Percentiles rank a stretch among this genome's conserved stretches.
These are phyloP conservation scores for Latrodectus geometricus DNA, from an alignment of 1,140 invertebrate genomes.

Conservation along the genomic window DNA sequence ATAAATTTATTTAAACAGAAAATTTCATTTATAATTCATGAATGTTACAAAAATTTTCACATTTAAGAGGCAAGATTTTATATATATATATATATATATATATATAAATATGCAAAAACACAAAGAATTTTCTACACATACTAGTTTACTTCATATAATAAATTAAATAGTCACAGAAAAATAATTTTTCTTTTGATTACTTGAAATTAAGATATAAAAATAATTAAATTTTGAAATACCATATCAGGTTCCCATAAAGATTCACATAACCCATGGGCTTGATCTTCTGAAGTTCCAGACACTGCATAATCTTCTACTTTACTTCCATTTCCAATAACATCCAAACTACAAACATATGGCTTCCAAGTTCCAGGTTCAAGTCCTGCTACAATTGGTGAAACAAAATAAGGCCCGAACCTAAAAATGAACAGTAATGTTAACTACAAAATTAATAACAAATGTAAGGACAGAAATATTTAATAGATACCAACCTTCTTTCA, in stretches of 20 bases:
- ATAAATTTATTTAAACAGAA: no score
- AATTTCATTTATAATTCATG: no score
- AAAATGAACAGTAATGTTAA: slow-evolving; percentile 61
- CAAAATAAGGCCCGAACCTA: slow-evolving; percentile 96
- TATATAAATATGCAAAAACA: no score
- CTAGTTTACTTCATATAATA: no score
- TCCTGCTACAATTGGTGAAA: slow-evolving; percentile 96
- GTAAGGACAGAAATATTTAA: slow-evolving; percentile 3
- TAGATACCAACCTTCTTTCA: slow-evolving; percentile 79
- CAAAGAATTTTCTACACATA: no score
- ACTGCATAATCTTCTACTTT: slow-evolving; percentile 95
- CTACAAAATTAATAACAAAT: neutral
- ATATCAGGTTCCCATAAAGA: slow-evolving; percentile 91
- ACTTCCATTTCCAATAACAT: slow-evolving; percentile 92
- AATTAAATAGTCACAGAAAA: no score
- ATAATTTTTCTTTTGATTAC: no score
- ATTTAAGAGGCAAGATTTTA: no score
- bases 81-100: no score
- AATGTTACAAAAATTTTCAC: no score
- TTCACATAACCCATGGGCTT: slow-evolving; percentile 98
- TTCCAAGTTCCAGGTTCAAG: slow-evolving; percentile 87
- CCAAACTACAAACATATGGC: slow-evolving; percentile 93
- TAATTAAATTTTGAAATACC: slow-evolving; percentile 63
- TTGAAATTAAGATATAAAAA: no score
- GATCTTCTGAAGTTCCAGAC: slow-evolving; percentile 91